These are phyloP conservation scores for Tenthredo scrophulariae DNA, from an alignment of 2,888 invertebrate species.

Conservation along the genomic window DNA sequence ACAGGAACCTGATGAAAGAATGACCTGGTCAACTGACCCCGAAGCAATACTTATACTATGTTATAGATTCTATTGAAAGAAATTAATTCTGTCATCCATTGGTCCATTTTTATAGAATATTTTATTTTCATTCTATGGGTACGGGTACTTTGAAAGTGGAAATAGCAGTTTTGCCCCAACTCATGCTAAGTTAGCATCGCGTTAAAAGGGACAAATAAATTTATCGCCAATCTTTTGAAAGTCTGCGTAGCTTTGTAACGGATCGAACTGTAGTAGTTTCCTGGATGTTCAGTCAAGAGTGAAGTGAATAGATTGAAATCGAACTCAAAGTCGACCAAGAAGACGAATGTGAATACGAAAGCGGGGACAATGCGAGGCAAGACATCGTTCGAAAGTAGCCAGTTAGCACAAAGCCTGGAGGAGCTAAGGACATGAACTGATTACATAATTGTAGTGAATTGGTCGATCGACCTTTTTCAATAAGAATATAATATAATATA, in stretches of 20 bases:
- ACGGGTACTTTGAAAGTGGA: constrained; percentile 1
- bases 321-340: constrained; percentile 39
- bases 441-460: constrained; percentile 15
- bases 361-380: constrained; percentile 25
- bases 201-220: constrained; percentile 72
- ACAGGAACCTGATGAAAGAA: neutral
- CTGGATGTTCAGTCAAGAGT: constrained; percentile 54
- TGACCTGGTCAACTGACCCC: neutral
- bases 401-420: neutral
- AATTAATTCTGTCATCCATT: neutral
- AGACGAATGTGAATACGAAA: constrained; percentile 44
- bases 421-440: constrained; percentile 6
- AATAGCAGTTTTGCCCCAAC: constrained; percentile 21
- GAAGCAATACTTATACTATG: neutral
- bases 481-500: neutral
- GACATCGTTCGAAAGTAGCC: neutral
- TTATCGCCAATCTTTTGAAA: constrained; percentile 72
- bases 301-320: constrained; percentile 48
- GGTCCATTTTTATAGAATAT: neutral
- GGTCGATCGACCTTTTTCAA: neutral
- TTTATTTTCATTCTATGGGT: neutral
- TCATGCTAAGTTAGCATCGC: constrained; percentile 62
- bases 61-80: neutral
- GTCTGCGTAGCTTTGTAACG: constrained; percentile 64
- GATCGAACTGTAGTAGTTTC: constrained; percentile 60